Base-by-base conservation (phyloP, 2,888 invertebrate species). In the Merodon equestris region DNA sequence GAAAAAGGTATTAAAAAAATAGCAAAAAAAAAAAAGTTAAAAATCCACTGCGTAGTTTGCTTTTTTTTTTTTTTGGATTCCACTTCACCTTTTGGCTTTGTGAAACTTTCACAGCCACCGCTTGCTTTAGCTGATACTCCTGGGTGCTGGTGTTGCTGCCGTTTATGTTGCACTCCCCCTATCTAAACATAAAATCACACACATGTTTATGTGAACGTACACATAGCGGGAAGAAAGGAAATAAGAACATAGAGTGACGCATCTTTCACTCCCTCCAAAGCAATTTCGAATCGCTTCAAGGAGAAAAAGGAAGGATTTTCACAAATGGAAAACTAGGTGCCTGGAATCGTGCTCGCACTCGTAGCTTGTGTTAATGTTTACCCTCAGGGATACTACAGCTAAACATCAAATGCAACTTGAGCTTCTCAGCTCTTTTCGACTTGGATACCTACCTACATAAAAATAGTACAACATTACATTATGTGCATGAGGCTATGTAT, bases 11-110 rank as follows among this genome's bases (percentile, higher is more conserved):
- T 40, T n/a, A n/a, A n/a, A n/a, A 40, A 27, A 27, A 40, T 34
- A 42, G 47, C 48, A 38, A 42, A n/a, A n/a, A n/a, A n/a, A n/a
- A n/a, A n/a, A n/a, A n/a, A n/a, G n/a, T n/a, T 17, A 48, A 57
- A 58, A 79, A 73, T 63, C 54, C 68, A 74, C 54, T 74, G 68
- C 79, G 79, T 79, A 79, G 79, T 79, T 74, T 64, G 34, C 57
- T 45, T 51, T 63, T 34, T 47, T 63, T 14, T 50, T 64, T 60
- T 51, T 67, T 45, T 42, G 57, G 67, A 68, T 73, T 50, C 42
- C 74, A 79, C 74, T 79, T 79, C 79, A 79, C 68, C 73, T 79
- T 72, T 75, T 56, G 42, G 74, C 68, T 67, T 72, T 73, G 72
- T 63, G 67, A 68, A 53, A 72, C 63, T 63, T 51, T 48, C 17